Percentiles rank a stretch among this genome's conserved stretches.
Evolutionary conservation across 2,797 vertebrate species (phyloP).

Genomic region (Dipus sagitta): DNA sequence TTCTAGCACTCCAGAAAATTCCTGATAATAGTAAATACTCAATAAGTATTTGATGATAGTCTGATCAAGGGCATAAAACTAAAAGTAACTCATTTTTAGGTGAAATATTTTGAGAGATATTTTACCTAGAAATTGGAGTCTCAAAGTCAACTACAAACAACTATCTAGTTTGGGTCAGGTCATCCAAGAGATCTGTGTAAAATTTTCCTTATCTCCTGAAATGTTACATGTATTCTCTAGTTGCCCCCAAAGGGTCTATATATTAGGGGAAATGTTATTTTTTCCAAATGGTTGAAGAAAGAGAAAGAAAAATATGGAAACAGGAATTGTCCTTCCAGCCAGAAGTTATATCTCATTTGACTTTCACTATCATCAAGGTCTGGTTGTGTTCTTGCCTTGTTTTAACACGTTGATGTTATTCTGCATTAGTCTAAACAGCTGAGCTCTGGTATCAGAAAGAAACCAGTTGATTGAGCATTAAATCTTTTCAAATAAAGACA

Average conservation of each 20-base stretch:
- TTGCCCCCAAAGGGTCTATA: neutral
- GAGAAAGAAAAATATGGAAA: neutral
- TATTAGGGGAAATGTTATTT: conserved; percentile 23
- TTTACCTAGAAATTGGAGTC: conserved; percentile 5
- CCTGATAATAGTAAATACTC: neutral
- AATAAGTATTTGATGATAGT: neutral
- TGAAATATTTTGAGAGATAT: neutral
- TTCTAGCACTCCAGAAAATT: neutral
- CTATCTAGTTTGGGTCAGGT: neutral
- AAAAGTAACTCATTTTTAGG: neutral
- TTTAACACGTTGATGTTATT: conserved; percentile 39
- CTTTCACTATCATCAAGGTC: neutral
- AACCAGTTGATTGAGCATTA: neutral
- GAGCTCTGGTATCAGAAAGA: conserved; percentile 54
- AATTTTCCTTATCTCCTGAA: neutral
- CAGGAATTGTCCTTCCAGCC: conserved; percentile 34
- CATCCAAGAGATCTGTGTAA: conserved; percentile 9
- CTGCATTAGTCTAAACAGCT: conserved; percentile 42
- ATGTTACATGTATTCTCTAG: neutral
- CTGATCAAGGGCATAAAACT: neutral
- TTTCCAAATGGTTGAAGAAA: neutral
- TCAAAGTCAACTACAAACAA: neutral
- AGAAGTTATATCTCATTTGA: conserved; percentile 20
- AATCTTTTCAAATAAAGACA: conserved; percentile 54
- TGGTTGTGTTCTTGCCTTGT: conserved; percentile 3